A percentile compares a stretch with the other conserved stretches of the same genome.
Evolutionary conservation across 2,888 invertebrate species (phyloP).

Genomic region (Gastrophysa polygoni): DNA sequence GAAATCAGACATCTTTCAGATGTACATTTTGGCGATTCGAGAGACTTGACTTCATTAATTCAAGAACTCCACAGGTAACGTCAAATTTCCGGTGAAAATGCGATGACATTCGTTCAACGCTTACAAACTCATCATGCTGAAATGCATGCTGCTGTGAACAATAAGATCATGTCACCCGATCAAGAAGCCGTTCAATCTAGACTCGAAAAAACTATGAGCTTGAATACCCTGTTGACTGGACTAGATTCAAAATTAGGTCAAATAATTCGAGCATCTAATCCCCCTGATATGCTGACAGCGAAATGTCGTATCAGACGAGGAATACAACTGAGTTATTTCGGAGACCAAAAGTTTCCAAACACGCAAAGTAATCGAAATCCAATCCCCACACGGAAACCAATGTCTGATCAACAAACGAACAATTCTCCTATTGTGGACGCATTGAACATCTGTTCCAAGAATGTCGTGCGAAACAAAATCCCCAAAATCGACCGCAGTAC

Average conservation of each 20-base stretch:
- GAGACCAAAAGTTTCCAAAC: neutral
- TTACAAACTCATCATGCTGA: conserved; percentile 19
- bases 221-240: conserved; percentile 22
- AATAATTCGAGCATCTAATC: conserved; percentile 17
- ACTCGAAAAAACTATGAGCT: conserved; percentile 9
- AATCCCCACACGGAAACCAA: no score
- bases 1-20: conserved; percentile 21
- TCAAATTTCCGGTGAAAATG: conserved; percentile 16
- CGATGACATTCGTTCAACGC: conserved; percentile 15
- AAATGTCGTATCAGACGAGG: neutral
- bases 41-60: neutral
- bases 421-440: no score
- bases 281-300: neutral
- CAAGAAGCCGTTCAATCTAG: conserved; percentile 14
- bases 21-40: conserved; percentile 13
- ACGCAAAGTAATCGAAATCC: neutral
- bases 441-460: no score
- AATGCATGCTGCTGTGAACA: conserved; percentile 15
- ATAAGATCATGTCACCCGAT: neutral
- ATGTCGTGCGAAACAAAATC: no score
- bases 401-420: no score
- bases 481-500: no score
- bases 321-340: neutral
- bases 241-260: conserved; percentile 18
- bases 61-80: neutral